phyloP scores from a whole-genome alignment of 2,797 vertebrate species.

The Protosalanx chinensis region DNA sequence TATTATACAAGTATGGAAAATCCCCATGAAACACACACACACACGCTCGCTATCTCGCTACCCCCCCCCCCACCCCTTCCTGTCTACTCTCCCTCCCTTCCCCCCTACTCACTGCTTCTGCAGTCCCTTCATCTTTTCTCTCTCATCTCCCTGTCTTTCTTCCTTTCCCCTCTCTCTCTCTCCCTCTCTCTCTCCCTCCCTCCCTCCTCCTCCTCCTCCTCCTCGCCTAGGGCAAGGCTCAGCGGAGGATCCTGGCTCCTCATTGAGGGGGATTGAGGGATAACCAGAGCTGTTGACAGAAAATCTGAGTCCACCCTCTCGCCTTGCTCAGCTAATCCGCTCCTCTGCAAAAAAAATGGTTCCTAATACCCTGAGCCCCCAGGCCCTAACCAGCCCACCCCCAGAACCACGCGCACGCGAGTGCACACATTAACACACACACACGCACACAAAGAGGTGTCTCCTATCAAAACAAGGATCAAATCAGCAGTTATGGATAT shows the following conservation, averaged over 20 bases:
- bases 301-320: slow-evolving; percentile 72
- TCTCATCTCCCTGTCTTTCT: slow-evolving; percentile 17
- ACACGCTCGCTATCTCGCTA: neutral
- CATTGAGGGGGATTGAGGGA: slow-evolving; percentile 72
- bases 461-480: slow-evolving; percentile 51
- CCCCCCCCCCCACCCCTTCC: neutral
- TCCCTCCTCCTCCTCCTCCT: slow-evolving; percentile 10
- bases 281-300: slow-evolving; percentile 75
- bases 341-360: slow-evolving; percentile 72
- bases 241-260: slow-evolving; percentile 64
- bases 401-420: slow-evolving; percentile 16
- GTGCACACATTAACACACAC: slow-evolving; percentile 5
- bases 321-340: slow-evolving; percentile 71
- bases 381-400: slow-evolving; percentile 35
- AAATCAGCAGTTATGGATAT: slow-evolving; percentile 60
- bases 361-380: slow-evolving; percentile 71
- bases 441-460: slow-evolving; percentile 23
- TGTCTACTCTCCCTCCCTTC: neutral
- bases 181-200: slow-evolving; percentile 22
- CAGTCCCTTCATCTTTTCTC: neutral
- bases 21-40: slow-evolving; percentile 3
- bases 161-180: slow-evolving; percentile 25
- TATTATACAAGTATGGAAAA: neutral
- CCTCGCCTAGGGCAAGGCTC: slow-evolving; percentile 64
- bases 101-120: too few relatives aligned